These are phyloP conservation scores for Macropis europaea DNA, from an alignment of 2,888 invertebrate species.

Conservation along the genomic window DNA sequence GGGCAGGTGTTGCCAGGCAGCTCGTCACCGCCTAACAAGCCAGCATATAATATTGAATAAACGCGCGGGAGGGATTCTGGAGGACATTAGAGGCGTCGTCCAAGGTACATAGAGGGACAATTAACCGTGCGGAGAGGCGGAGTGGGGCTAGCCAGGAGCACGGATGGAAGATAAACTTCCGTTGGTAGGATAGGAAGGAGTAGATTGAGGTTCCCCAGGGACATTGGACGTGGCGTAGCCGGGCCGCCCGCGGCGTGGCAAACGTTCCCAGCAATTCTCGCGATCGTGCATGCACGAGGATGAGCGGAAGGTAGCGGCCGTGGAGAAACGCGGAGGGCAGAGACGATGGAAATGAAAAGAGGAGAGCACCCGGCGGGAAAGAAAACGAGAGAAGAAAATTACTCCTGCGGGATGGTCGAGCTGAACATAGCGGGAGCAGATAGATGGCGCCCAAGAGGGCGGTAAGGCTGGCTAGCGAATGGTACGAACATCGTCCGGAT, in stretches of 20 bases:
- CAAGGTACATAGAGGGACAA: slow-evolving; percentile 37
- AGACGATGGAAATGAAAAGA: slow-evolving; percentile 30
- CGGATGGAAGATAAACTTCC: slow-evolving; percentile 38
- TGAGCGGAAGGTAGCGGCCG: neutral
- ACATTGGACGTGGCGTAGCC: slow-evolving; percentile 20
- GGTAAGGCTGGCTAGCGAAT: slow-evolving; percentile 67
- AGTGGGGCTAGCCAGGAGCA: neutral
- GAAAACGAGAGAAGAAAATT: slow-evolving; percentile 52
- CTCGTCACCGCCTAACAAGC: neutral
- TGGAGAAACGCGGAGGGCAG: neutral
- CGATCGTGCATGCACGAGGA: slow-evolving; percentile 31
- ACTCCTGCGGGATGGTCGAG: slow-evolving; percentile 59
- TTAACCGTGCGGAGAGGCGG: slow-evolving; percentile 20
- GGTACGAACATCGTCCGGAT: slow-evolving; percentile 59
- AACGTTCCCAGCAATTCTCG: slow-evolving; percentile 31
- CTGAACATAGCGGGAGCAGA: slow-evolving; percentile 57
- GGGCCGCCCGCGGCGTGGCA: neutral
- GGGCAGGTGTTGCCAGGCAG: neutral
- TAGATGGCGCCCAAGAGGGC: slow-evolving; percentile 72
- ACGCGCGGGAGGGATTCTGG: neutral
- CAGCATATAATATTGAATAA: neutral
- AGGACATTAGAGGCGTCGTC: slow-evolving; percentile 13
- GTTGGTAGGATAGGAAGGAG: slow-evolving; percentile 9
- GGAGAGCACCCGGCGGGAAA: slow-evolving; percentile 18
- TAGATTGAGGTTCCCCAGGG: slow-evolving; percentile 29